These are phyloP conservation scores for Fulica atra DNA, from an alignment of 2,113 vertebrate genomes.

Conservation along the genomic window DNA sequence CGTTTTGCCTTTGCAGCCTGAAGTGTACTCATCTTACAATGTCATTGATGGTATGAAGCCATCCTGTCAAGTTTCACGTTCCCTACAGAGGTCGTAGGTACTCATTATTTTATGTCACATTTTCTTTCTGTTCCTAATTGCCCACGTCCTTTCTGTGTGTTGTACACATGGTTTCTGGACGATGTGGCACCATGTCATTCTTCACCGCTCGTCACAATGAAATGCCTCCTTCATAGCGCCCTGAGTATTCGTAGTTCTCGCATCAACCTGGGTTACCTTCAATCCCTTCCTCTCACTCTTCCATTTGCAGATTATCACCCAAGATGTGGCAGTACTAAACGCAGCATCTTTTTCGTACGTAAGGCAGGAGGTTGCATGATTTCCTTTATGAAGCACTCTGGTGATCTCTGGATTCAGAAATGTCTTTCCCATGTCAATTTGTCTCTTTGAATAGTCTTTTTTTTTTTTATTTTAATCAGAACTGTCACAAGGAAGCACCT, in stretches of 20 bases:
- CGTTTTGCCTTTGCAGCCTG: not conserved
- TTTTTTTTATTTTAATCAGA: conserved; percentile 8
- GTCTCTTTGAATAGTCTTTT: not conserved
- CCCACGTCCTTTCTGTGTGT: not conserved
- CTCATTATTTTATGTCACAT: not conserved
- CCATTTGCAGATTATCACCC: not conserved
- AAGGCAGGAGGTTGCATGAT: not conserved
- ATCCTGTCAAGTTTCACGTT: not conserved
- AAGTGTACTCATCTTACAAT: not conserved
- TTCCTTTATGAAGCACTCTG: not conserved
- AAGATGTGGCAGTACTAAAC: not conserved
- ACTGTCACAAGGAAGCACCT: not conserved
- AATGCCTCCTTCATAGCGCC: accelerated
- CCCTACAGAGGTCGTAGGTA: not conserved
- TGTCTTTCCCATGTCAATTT: not conserved
- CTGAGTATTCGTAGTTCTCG: not conserved
- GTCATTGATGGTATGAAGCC: not conserved
- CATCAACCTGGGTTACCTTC: not conserved
- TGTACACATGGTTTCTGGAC: not conserved
- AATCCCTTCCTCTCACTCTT: not conserved
- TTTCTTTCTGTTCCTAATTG: not conserved
- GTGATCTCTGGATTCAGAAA: not conserved
- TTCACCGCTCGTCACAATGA: not conserved
- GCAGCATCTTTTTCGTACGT: not conserved
- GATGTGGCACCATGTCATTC: not conserved